Conservation (phyloP, 92 coral and sea anemone species). For the Blastomussa wellsi region DNA sequence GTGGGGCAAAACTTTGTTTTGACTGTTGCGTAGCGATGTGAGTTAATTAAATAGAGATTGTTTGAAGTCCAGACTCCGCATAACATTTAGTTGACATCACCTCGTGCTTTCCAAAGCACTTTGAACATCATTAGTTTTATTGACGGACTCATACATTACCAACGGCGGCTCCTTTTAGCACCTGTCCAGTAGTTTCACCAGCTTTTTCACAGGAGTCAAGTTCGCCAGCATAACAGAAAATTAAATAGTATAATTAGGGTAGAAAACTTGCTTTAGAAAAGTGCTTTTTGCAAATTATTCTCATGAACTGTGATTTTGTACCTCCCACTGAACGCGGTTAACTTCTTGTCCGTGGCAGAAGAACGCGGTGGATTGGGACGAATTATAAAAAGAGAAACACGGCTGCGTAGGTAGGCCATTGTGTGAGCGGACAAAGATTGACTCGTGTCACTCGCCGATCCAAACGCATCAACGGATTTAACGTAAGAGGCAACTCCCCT, state of each 20-base stretch:
- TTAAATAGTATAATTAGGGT: too few species aligned
- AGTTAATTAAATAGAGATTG: neutral
- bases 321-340: too few species aligned
- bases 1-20: neutral
- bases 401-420: too few species aligned
- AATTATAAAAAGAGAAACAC: neutral
- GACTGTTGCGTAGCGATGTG: constrained; percentile 1
- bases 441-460: neutral
- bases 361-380: neutral
- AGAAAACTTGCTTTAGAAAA: too few species aligned
- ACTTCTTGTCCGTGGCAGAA: neutral
- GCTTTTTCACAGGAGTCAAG: neutral
- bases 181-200: neutral
- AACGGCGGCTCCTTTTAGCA: neutral
- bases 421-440: neutral
- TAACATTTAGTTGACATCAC: neutral
- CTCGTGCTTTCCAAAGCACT: neutral
- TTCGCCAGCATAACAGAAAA: neutral
- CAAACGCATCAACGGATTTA: neutral
- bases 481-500: neutral
- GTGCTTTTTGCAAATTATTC: neutral
- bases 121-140: neutral
- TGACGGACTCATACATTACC: neutral
- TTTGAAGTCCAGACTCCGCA: neutral
- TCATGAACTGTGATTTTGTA: too few species aligned